These are phyloP conservation scores for Balaeniceps rex DNA, from an alignment of 2,113 vertebrate genomes.

Conservation along the genomic window DNA sequence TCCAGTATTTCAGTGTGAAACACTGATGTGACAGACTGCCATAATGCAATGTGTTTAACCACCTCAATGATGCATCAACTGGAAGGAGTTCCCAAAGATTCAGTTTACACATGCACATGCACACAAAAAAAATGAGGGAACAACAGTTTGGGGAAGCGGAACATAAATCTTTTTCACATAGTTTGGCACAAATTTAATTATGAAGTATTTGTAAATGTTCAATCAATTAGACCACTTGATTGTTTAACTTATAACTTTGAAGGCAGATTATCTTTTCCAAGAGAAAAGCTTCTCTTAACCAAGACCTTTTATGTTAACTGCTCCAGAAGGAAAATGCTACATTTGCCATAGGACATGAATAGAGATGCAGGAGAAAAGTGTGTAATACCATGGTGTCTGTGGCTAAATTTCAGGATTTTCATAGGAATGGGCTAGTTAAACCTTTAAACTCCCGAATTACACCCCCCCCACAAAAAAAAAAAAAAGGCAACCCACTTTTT, in stretches of 20 bases:
- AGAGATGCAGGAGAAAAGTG: not conserved
- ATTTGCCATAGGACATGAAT: not conserved
- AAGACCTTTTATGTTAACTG: not conserved
- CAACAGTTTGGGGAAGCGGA: conserved; percentile 39
- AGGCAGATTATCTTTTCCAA: conserved; percentile 40
- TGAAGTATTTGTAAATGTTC: conserved; percentile 57
- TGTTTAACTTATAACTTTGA: conserved; percentile 43
- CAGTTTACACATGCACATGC: conserved; percentile 35
- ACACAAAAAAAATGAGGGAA: not conserved
- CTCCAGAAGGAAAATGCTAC: not conserved
- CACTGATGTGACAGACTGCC: conserved; percentile 60
- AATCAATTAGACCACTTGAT: conserved; percentile 50
- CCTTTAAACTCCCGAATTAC: not conserved
- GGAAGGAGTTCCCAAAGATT: conserved; percentile 54
- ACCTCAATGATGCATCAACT: conserved; percentile 32
- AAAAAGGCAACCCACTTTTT: not conserved
- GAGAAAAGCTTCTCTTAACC: not conserved
- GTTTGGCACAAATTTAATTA: conserved; percentile 61
- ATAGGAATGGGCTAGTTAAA: not conserved
- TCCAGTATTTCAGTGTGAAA: conserved; percentile 44
- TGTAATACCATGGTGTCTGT: not conserved
- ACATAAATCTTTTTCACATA: conserved; percentile 55
- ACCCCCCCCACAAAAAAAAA: accelerated
- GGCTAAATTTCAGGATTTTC: not conserved
- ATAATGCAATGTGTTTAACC: conserved; percentile 47